Evolutionary conservation across 2,888 invertebrate species (phyloP), one percentile per base, ranked within the genome.

Genomic region (Perizoma affinitatum): DNA sequence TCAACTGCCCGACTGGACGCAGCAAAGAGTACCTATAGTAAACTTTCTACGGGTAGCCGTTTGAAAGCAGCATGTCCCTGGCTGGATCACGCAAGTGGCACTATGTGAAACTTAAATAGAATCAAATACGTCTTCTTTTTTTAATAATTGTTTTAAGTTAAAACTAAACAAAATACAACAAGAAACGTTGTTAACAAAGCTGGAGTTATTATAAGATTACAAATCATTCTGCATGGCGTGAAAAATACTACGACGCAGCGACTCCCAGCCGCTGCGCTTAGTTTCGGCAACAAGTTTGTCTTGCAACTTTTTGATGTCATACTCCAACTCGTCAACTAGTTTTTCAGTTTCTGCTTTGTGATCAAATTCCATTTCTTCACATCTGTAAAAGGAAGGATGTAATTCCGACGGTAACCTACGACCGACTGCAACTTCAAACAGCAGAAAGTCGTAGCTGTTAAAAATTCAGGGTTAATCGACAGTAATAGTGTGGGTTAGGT

Each of bases 161-260:
- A n/a, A n/a, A n/a, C n/a, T n/a, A n/a, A 40, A 45, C 9, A 57
- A 54, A 56, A 45, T 42, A 33, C 7, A 42, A 43, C 41, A 54
- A 49, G n/a, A 40, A 47, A 40, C 35, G 51, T 51, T 41, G 35
- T 22, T 10, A 47, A n/a, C 10, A 51, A 36, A 60, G 33, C 22
- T 22, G 35, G 10, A 47, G 10, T 49, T 11, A 41, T 40, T 0
- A 50, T 5, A 53, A 6, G 44, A 64, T 76, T 79, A 87, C 68
- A 84, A 79, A 71, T 87, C 84, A 82, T 86, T 86, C 63, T 88
- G 82, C 84, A 90, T 86, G 76, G 83, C 82, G 74, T 87, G 81
- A 63, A 86, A 81, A 57, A 90, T 82, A 10, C 83, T 84, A 74
- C 83, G 79, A 1, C 81, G 78, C 44, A 91, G 69, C 11, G 79